These are phyloP conservation scores for Dorcus parallelipipedus DNA, from an alignment of 2,888 invertebrate species.

Conservation along the genomic window DNA sequence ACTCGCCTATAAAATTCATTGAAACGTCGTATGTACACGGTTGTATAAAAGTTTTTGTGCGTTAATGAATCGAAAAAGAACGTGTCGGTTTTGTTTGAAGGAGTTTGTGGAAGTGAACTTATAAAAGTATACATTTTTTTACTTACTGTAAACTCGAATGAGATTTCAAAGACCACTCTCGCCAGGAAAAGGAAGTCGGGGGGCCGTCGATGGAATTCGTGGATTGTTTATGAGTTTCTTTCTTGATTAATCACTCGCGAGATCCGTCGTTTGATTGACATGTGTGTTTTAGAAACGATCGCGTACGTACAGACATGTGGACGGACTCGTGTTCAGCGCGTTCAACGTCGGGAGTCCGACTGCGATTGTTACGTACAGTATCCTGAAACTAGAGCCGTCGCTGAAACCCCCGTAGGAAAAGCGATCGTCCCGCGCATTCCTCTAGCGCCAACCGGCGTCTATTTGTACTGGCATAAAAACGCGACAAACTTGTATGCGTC, in stretches of 20 bases:
- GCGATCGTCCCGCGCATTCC: constrained; percentile 31
- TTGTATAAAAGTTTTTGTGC: too few relatives aligned
- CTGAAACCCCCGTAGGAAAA: constrained; percentile 18
- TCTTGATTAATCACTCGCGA: background rate
- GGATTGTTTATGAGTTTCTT: too few relatives aligned
- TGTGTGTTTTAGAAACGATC: background rate
- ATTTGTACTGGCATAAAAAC: constrained; percentile 29
- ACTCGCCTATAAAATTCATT: too few relatives aligned
- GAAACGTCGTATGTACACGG: too few relatives aligned
- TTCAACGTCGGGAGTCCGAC: constrained; percentile 5
- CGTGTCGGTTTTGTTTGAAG: too few relatives aligned
- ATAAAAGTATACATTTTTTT: too few relatives aligned
- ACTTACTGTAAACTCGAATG: too few relatives aligned
- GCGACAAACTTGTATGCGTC: constrained; percentile 32
- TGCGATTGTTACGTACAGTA: background rate
- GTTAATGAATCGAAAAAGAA: too few relatives aligned
- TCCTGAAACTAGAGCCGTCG: constrained; percentile 20
- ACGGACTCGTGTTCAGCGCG: constrained; percentile 6
- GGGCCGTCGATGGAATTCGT: too few relatives aligned
- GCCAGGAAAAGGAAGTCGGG: too few relatives aligned
- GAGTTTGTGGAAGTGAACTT: too few relatives aligned
- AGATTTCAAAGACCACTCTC: too few relatives aligned
- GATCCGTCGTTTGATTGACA: background rate
- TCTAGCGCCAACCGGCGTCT: constrained; percentile 33
- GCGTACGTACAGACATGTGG: constrained; percentile 4